Percentiles rank a stretch among this genome's conserved stretches.
Conservation (phyloP, 2,888 invertebrate species). For the Hipparchia semele region DNA sequence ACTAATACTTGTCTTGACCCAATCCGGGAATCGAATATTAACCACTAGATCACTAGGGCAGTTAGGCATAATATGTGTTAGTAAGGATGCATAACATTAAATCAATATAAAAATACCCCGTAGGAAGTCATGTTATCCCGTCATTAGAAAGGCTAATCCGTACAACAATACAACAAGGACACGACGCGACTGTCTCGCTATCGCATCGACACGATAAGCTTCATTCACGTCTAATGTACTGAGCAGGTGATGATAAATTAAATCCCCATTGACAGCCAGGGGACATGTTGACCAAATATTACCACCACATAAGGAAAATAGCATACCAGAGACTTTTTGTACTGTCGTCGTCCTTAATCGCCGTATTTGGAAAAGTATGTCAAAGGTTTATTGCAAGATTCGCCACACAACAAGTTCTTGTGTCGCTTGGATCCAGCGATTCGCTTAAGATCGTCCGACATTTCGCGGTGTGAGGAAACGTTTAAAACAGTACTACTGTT, state of each 20-base stretch:
- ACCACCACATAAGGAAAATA: conserved; percentile 20
- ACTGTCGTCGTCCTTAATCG: neutral
- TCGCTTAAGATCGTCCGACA: too few relatives aligned
- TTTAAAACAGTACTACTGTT: too few relatives aligned
- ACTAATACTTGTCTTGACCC: too few relatives aligned
- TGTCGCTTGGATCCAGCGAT: too few relatives aligned
- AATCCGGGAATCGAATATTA: too few relatives aligned
- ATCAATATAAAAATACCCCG: neutral
- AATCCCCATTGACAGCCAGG: conserved; percentile 50
- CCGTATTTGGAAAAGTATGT: too few relatives aligned
- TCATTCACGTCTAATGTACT: conserved; percentile 33
- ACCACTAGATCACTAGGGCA: too few relatives aligned
- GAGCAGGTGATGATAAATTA: conserved; percentile 41
- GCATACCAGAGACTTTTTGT: neutral
- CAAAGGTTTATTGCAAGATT: too few relatives aligned
- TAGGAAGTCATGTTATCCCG: conserved; percentile 1
- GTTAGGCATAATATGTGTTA: too few relatives aligned
- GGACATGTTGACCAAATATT: conserved; percentile 63
- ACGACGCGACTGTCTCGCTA: conserved; percentile 20
- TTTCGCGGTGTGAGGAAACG: too few relatives aligned
- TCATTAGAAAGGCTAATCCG: conserved; percentile 16
- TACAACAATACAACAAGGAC: conserved; percentile 25
- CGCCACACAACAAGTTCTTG: too few relatives aligned
- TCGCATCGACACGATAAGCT: conserved; percentile 20
- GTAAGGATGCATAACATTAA: too few relatives aligned